Evolutionary conservation across 2,113 vertebrate species (phyloP), one percentile per base, ranked within the genome.

Genomic region (Numenius arquata): DNA sequence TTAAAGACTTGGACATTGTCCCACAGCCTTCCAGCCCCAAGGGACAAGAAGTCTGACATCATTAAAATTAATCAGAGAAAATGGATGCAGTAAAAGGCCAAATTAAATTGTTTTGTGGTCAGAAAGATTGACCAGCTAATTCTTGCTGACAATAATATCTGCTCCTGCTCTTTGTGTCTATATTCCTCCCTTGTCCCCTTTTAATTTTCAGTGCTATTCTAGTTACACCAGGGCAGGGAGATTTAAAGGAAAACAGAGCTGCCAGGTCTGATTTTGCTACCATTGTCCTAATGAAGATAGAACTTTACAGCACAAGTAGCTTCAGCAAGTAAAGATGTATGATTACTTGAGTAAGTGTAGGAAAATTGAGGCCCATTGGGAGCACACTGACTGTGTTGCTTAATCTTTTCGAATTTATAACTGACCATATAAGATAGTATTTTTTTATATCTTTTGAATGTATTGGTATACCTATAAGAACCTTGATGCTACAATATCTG

Each of bases 41-140:
- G 86, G 89, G 74, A 85, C 2, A 11, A 92, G 26, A 70, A 74
- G 66, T 75, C 87, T 91, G 87, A 63, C 36, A 91, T 88, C n/a
- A 86, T 93, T 92, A 84, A 93, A 92, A 88, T 81, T 89, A 92
- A 89, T 85, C 62, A 45, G 72, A 90, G 82, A 89, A 93, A 94
- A 93, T 93, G 80, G 90, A 92, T 76, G 29, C 70, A 82, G 40
- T 92, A 93, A 86, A 94, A 95, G 80, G 80, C 48, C 40, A 93
- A 95, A 86, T 95, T 91, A 82, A 92, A 96, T 95, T 94, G 70
- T 53, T 89, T 65, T 91, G 45, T 68, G 89, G 80, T 95, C 91
- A 91, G 92, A 95, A 91, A 84, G 81, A 92, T 82, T 68, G 84
- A 76, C 72, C 71, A 68, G 22, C 84, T 92, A 76, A 95, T 93